Base-by-base conservation (phyloP, 2,797 vertebrate species). In the Falco cherrug region DNA sequence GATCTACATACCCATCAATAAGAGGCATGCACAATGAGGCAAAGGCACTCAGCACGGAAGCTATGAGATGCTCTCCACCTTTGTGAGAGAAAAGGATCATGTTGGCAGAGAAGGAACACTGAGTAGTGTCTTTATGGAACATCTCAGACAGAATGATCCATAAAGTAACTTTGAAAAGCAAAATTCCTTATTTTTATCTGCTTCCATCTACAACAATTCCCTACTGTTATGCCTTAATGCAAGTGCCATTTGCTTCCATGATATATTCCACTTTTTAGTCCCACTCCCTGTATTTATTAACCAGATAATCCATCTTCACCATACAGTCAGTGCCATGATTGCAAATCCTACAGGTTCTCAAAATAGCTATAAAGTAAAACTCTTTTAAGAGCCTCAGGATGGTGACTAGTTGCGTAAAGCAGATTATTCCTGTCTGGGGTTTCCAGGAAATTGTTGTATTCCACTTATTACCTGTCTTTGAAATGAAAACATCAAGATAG, bases 401-500 rank as follows among this genome's bases (percentile, higher is more conserved):
- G 77, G 92, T 93, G 93, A 94, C 82, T 97, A 93, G 95, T 91
- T 97, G 89, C 91, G 93, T 94, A 96, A 95, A 98, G 95, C 91
- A 97, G 96, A 97, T 98, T 97, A 96, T 95, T 95, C 84, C 92
- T 97, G 96, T 97, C 97, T 97, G 54, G 86, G 85, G 92, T 96
- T 97, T 96, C 93, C 87, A 97, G 96, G 95, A 97, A 98, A 98
- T 97, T 84, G 96, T 97, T 97, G 96, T 97, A 92, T 97, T 97
- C 96, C 87, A 96, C 96, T 97, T 98, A 98, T 97, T 97, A 97
- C 95, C 96, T 98, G 97, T 97, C 97, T 98, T 97, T 97, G 97
- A 97, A 98, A 98, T 98, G 97, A 98, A 98, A 98, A 97, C 97
- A 98, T 97, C 97, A 97, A 97, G 97, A 97, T 96, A 96, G 96